Conservation (phyloP, 2,888 invertebrate genomes). For the Malacosoma neustria region DNA sequence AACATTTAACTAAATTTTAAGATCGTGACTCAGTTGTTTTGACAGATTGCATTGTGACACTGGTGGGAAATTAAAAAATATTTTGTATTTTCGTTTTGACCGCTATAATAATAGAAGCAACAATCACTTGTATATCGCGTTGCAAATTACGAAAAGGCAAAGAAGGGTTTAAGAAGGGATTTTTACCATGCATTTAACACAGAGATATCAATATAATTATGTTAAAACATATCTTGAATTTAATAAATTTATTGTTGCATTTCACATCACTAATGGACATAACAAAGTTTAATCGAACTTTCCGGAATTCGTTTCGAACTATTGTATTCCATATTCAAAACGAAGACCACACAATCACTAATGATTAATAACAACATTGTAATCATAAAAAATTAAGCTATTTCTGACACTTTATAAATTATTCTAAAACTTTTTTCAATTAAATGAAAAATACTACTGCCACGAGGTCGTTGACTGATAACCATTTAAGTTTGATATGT, state of each 20-base stretch:
- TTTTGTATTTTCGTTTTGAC: too few relatives aligned
- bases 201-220: too few relatives aligned
- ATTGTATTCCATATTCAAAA: background rate
- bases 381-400: background rate
- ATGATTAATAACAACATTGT: constrained; percentile 34
- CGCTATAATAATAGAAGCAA: too few relatives aligned
- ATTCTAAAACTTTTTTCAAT: constrained; percentile 21
- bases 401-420: constrained; percentile 53
- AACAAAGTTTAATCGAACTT: too few relatives aligned
- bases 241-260: too few relatives aligned
- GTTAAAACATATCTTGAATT: too few relatives aligned
- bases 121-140: too few relatives aligned
- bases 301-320: too few relatives aligned
- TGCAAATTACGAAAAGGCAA: too few relatives aligned
- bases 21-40: constrained; percentile 28
- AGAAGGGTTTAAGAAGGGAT: too few relatives aligned
- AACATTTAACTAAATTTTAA: background rate
- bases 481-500: constrained; percentile 4
- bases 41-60: constrained; percentile 28
- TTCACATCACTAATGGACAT: too few relatives aligned
- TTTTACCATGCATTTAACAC: too few relatives aligned
- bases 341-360: constrained; percentile 14
- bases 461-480: constrained; percentile 3
- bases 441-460: background rate
- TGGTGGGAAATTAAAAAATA: constrained; percentile 54